Evolutionary conservation across 2,113 vertebrate species (phyloP).

Genomic region (Pampusana beccarii): DNA sequence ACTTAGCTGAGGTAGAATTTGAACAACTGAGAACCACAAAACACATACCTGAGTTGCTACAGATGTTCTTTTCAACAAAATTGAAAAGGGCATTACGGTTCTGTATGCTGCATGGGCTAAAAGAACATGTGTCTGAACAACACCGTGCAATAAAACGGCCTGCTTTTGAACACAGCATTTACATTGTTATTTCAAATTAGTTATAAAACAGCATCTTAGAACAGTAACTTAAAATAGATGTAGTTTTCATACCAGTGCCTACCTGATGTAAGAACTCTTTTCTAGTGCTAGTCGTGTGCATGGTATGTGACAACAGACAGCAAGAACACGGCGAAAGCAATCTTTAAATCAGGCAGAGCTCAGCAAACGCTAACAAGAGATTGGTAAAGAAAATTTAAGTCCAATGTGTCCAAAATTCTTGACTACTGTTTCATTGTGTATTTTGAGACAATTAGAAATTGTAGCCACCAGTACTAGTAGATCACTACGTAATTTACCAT

Average conservation of each 20-base stretch:
- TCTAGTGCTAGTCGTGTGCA: background rate
- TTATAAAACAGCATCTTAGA: background rate
- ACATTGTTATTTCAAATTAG: background rate
- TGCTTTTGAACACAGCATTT: background rate
- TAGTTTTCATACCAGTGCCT: background rate
- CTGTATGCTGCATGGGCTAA: background rate
- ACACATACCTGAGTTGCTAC: background rate
- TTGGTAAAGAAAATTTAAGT: background rate
- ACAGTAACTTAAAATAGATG: background rate
- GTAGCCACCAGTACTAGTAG: background rate
- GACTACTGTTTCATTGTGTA: background rate
- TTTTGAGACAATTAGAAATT: background rate
- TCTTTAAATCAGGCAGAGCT: background rate
- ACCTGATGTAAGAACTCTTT: background rate
- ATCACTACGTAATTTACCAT: background rate
- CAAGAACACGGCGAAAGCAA: background rate
- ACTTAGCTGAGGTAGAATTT: slow-evolving; percentile 47
- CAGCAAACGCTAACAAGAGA: background rate
- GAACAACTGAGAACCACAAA: background rate
- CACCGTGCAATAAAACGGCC: background rate
- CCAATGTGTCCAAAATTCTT: background rate
- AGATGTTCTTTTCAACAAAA: background rate
- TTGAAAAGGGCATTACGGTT: background rate
- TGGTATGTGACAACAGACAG: background rate
- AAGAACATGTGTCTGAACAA: background rate